Evolutionary conservation across 2,888 invertebrate species (phyloP), one percentile per base, ranked within the genome.

Genomic region (Xanthia togata): DNA sequence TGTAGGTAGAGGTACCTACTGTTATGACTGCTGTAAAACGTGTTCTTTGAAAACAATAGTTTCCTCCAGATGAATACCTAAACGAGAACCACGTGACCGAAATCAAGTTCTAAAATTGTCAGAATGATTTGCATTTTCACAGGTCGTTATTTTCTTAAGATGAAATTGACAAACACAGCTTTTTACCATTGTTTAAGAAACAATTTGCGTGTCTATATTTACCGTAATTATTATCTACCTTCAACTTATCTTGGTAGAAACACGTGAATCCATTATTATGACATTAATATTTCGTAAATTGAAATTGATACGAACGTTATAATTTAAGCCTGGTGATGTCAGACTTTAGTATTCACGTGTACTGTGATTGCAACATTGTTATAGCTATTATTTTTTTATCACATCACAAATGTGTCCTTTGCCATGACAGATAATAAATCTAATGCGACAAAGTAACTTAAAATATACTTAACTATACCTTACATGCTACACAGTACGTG

Each of bases 151-250:
- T 11, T 38, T n/a, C 47, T 14, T 47, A 59, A 31, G 38, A 23
- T 62, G 23, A 55, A 57, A 70, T 69, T 57, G 62, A 55, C 69
- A 63, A 55, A 70, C 20, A 44, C 4, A 14, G 26, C 23, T 47
- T 71, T 63, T 64, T 60, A 47, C 5, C 20, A 73, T 26, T 55
- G 38, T 67, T 63, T 79, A 44, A 2, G 17, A 26, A 71, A 59
- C 64, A 65, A 82, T 76, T 71, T 60, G 23, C 63, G 26, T 17
- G 50, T 71, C 11, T 57, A 53, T 75, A 17, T 75, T 84, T 80
- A 68, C n/a, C 35, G 4, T 57, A 41, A 23, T 65, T 44, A 60
- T 50, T 64, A 59, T 41, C 12, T 38, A 38, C 41, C 26, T 71
- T 4, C 20, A 59, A 63, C 17, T 31, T 14, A 8, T n/a, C 26